Evolutionary conservation across 2,797 vertebrate genomes (phyloP).

Genomic region (Arctocebus calabarensis): DNA sequence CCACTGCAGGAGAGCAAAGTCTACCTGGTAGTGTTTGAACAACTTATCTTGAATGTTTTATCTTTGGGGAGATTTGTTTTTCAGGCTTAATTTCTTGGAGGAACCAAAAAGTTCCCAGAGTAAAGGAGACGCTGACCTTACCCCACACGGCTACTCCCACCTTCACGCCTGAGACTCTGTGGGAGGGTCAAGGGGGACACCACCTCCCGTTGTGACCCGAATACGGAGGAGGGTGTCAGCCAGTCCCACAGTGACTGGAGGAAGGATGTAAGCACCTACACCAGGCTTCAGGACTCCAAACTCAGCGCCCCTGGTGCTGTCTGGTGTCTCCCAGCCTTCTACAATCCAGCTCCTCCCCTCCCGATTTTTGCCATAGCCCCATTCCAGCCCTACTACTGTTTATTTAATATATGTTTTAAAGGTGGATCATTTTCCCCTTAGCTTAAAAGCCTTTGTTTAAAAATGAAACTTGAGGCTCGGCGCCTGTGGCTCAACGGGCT

Average conservation of each 20-base stretch:
- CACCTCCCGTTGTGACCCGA: background rate
- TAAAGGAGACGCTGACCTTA: background rate
- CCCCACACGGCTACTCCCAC: background rate
- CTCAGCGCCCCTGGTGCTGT: background rate
- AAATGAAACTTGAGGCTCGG: background rate
- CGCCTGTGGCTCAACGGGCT: no score
- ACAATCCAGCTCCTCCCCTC: background rate
- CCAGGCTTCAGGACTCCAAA: background rate
- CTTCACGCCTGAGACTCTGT: background rate
- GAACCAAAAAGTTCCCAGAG: background rate
- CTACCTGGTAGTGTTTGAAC: background rate
- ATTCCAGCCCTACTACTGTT: background rate
- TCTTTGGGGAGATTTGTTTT: constrained; percentile 8
- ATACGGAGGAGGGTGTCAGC: background rate
- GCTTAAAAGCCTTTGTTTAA: constrained; percentile 52
- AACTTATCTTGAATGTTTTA: constrained; percentile 10
- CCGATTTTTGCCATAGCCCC: background rate
- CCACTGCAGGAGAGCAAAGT: background rate
- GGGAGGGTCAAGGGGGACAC: background rate
- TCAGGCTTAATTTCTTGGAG: background rate
- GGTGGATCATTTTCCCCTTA: background rate
- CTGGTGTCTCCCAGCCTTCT: background rate
- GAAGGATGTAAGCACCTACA: no score
- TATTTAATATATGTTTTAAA: background rate
- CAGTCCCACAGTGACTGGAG: rapidly evolving